These are phyloP conservation scores for Apamea sordens DNA, from an alignment of 2,888 invertebrate genomes.

Conservation along the genomic window DNA sequence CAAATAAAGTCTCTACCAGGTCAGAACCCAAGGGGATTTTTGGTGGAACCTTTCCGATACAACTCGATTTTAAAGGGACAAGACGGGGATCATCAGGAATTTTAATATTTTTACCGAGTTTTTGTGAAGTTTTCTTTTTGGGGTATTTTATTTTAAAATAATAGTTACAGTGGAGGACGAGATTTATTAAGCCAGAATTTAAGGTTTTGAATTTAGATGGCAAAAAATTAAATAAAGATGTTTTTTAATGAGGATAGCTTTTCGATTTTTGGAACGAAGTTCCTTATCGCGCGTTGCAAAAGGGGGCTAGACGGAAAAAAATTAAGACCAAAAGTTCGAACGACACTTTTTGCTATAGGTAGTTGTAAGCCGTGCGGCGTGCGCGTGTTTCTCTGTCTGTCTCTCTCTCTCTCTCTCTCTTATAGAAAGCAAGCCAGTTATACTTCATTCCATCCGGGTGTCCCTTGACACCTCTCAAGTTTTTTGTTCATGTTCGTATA, in stretches of 20 bases:
- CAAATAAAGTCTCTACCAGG: slow-evolving; percentile 31
- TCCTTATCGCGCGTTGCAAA: no score
- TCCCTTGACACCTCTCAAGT: no score
- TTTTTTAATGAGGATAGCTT: neutral
- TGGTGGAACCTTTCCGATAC: slow-evolving; percentile 42
- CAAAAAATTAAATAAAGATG: neutral
- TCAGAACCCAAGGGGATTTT: slow-evolving; percentile 32
- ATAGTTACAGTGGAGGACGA: neutral
- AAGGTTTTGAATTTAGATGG: neutral
- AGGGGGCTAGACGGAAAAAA: no score
- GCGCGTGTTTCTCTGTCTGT: no score
- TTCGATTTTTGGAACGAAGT: no score
- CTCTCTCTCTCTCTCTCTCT: no score
- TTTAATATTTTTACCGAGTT: slow-evolving; percentile 15
- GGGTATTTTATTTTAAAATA: slow-evolving; percentile 5
- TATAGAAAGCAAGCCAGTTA: no score
- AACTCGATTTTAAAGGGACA: slow-evolving; percentile 46
- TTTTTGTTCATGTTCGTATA: neutral
- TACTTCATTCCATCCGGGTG: no score
- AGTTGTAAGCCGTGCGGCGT: no score
- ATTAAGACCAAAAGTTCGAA: no score
- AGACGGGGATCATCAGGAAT: slow-evolving; percentile 20
- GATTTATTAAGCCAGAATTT: neutral
- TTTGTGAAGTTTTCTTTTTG: neutral
- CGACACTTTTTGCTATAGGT: no score